Evolutionary conservation across 2,113 vertebrate species (phyloP), one percentile per base, ranked within the genome.

Genomic region (Azemiops feae): DNA sequence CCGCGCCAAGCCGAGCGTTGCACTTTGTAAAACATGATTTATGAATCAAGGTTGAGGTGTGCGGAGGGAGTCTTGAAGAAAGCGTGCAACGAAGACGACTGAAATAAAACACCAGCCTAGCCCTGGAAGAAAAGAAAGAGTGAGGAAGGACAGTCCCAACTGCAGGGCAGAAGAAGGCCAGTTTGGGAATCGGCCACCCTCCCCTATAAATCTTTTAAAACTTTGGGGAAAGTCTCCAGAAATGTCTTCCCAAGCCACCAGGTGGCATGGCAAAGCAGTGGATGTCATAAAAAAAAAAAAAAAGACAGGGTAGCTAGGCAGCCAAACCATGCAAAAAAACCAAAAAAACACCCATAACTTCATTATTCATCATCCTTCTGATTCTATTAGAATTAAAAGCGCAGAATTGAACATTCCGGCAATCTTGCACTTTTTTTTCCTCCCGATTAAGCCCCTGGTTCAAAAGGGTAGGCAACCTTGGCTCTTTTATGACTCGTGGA

Each of bases 71-170:
- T n/a, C 69, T 34, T 74, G 69, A 34, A 74, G 69, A 20, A 74
- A n/a, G 16, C 5, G 1, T 34, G n/a, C 69, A 74, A 6, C 1
- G 1, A 2, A 34, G 5, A 34, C 3, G 0, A 69, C 1, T n/a
- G 34, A n/a, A n/a, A 47, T 7, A 47, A 47, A 8, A 6, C 4
- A 0, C 30, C 30, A 69, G 64, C 14, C 12, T 16, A 16, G 64
- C 4, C 12, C 14, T 16, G 64, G 64, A 69, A 74, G n/a, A n/a
- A 3, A 30, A 27, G 25, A 11, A 16, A n/a, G 12, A 16, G 64
- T 1, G 30, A n/a, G 64, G 14, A 69, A 5, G 30, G 4, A 23
- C 0, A 5, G 54, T 5, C 18, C 18, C 54, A 1, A 6, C 4
- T 45, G 5, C 53, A 27, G 39, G 34, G 30, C 8, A 4, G 23